Evolutionary conservation across 1,140 invertebrate species (phyloP), one percentile per base, ranked within the genome.

Genomic region (Drosophila malerkotliana): DNA sequence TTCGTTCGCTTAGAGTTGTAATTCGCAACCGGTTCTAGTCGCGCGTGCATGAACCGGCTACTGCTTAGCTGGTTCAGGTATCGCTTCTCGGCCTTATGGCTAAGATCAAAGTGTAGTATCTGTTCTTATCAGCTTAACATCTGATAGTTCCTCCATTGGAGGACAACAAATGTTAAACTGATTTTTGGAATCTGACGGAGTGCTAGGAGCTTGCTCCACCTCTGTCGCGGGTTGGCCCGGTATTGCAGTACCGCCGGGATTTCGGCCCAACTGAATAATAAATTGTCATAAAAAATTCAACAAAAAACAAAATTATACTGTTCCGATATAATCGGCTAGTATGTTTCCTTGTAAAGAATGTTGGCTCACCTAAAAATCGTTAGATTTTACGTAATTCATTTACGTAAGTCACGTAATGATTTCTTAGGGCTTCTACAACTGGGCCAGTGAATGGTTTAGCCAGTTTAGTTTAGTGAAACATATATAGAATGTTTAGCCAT

Each of bases 241-340:
- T 84, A 94, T 92, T 94, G 94, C 94, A 94, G 94, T 93, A 92
- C 93, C 92, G 90, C 79, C 79, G 79, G 67, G 76, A 78, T 56
- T 78, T 78, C 68, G 55, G 74, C 67, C 75, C 75, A 77, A 58
- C 54, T 77, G 10, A 77, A 8, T 7, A 59, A 77, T 77, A 59
- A 47, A 78, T 77, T 34, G 34, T 18, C n/a, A n/a, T n/a, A n/a
- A n/a, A n/a, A n/a, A n/a, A n/a, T n/a, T n/a, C n/a, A n/a, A n/a
- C n/a, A n/a, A n/a, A n/a, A n/a, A n/a, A n/a, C n/a, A n/a, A n/a
- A n/a, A n/a, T n/a, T n/a, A n/a, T n/a, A n/a, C n/a, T n/a, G n/a
- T n/a, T n/a, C n/a, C n/a, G n/a, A n/a, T n/a, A n/a, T n/a, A n/a
- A n/a, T n/a, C n/a, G n/a, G n/a, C n/a, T n/a, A n/a, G n/a, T n/a